Conservation (phyloP, 2,888 invertebrate genomes). For the Cephus nigrinus region DNA sequence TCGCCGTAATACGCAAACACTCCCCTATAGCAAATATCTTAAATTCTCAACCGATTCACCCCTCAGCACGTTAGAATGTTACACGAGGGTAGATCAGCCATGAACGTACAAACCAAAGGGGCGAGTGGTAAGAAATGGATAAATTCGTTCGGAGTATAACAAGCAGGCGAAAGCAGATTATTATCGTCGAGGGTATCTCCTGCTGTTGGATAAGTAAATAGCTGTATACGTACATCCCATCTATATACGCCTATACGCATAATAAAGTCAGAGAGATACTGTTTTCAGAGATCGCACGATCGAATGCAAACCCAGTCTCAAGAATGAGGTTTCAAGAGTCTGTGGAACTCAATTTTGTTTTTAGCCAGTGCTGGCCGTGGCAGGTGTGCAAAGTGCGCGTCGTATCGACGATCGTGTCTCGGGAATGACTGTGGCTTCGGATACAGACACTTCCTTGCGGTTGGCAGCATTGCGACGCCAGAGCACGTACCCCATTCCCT, state of each 20-base stretch:
- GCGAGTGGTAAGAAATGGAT: conserved; percentile 9
- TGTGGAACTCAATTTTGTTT: conserved; percentile 41
- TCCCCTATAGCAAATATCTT: not conserved
- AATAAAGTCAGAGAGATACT: conserved; percentile 13
- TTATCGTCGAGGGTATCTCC: conserved; percentile 15
- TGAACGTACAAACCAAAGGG: conserved; percentile 12
- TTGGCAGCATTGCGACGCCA: conserved; percentile 43
- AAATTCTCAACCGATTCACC: not conserved
- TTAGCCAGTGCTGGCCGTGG: conserved; percentile 3
- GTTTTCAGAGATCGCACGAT: conserved; percentile 20
- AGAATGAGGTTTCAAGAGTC: conserved; percentile 34
- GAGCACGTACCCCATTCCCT: conserved; percentile 50
- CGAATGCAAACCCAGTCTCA: conserved; percentile 38
- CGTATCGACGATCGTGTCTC: conserved; percentile 16
- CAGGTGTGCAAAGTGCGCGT: conserved; percentile 1
- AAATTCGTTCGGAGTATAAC: conserved; percentile 28
- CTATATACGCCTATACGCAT: conserved; percentile 5
- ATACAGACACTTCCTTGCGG: conserved; percentile 31
- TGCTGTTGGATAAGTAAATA: not conserved
- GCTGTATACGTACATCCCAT: not conserved
- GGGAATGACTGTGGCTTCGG: conserved; percentile 18
- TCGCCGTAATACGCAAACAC: not conserved
- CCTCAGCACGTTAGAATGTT: conserved; percentile 10
- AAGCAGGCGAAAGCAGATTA: conserved; percentile 27
- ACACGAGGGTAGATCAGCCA: conserved; percentile 12